Conservation (phyloP, 2,888 invertebrate species). For the Drosophila flavopinicola region DNA sequence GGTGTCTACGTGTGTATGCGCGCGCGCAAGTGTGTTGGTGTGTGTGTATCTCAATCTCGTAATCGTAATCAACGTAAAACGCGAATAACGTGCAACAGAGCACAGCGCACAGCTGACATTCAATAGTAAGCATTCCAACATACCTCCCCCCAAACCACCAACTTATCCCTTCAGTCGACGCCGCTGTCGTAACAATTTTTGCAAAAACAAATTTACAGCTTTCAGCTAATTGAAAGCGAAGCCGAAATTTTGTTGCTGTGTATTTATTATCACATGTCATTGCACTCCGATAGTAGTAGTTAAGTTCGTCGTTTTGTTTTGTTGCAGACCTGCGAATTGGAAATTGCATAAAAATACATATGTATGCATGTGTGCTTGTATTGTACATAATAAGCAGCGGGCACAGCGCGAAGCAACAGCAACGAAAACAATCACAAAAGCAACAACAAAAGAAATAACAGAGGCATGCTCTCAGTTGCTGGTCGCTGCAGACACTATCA, state of each 20-base stretch:
- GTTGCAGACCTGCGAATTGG: slow-evolving; percentile 21
- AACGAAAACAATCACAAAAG: slow-evolving; percentile 29
- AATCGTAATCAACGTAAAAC: slow-evolving; percentile 43
- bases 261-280: slow-evolving; percentile 51
- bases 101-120: slow-evolving; percentile 57
- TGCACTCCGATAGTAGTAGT: slow-evolving; percentile 60
- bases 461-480: slow-evolving; percentile 5
- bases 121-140: slow-evolving; percentile 58
- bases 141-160: slow-evolving; percentile 5
- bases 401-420: slow-evolving; percentile 22
- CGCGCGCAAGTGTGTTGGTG: not conserved
- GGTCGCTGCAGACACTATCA: slow-evolving; percentile 19
- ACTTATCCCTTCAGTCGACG: slow-evolving; percentile 1
- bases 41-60: slow-evolving; percentile 33
- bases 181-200: slow-evolving; percentile 41
- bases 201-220: slow-evolving; percentile 42
- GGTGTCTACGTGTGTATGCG: slow-evolving; percentile 1
- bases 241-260: slow-evolving; percentile 16
- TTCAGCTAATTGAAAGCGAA: slow-evolving; percentile 67
- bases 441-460: slow-evolving; percentile 28
- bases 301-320: slow-evolving; percentile 10
- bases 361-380: too few relatives aligned
- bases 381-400: slow-evolving; percentile 43
- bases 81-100: slow-evolving; percentile 58
- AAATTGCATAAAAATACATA: slow-evolving; percentile 56